Conservation (phyloP, 1,140 invertebrate species). For the Dendroctonus ponderosae region DNA sequence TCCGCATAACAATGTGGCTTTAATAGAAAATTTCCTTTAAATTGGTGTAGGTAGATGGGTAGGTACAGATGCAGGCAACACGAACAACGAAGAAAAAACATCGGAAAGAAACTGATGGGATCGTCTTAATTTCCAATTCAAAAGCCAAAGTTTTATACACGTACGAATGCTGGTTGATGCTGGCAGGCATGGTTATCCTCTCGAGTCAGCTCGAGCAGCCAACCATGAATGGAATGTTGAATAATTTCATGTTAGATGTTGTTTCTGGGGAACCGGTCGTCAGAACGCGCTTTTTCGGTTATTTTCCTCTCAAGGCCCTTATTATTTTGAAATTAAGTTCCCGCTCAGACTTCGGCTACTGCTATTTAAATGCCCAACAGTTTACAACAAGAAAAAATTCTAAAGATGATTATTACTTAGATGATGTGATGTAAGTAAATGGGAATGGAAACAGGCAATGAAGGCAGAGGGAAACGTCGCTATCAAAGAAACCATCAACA, state of each 20-base stretch:
- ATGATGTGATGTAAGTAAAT: too few relatives aligned
- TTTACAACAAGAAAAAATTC: too few relatives aligned
- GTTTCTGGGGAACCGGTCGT: slow-evolving; percentile 29
- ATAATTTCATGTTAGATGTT: slow-evolving; percentile 30
- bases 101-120: too few relatives aligned
- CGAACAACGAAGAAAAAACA: too few relatives aligned
- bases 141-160: slow-evolving; percentile 14
- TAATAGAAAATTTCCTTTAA: not conserved
- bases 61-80: too few relatives aligned
- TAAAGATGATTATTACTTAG: too few relatives aligned
- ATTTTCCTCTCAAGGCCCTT: slow-evolving; percentile 5
- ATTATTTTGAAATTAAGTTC: slow-evolving; percentile 16
- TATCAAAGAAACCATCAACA: too few relatives aligned
- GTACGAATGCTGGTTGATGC: slow-evolving; percentile 4
- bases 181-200: slow-evolving; percentile 19
- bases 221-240: slow-evolving; percentile 31
- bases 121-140: slow-evolving; percentile 8
- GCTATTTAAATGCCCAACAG: too few relatives aligned
- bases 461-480: too few relatives aligned
- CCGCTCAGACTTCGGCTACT: too few relatives aligned
- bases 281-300: slow-evolving; percentile 20
- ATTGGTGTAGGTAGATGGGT: too few relatives aligned
- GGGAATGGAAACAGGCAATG: too few relatives aligned
- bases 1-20: not conserved
- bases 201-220: slow-evolving; percentile 15